Base-by-base conservation (phyloP, 2,797 vertebrate genomes). In the Sebastes alutus region DNA sequence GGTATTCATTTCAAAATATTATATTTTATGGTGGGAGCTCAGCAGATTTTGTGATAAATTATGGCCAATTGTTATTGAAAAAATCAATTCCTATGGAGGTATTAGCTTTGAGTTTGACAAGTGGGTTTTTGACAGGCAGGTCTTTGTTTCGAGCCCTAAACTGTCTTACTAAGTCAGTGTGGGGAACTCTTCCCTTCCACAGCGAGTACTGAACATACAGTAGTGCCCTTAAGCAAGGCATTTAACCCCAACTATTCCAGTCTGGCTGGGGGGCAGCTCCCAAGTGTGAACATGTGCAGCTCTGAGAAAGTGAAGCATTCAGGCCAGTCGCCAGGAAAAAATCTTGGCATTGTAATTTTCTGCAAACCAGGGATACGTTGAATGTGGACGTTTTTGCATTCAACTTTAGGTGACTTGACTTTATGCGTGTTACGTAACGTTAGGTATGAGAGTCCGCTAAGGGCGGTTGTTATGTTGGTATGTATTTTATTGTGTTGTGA, bases 1-100 rank as follows among this genome's bases (percentile, higher is more conserved):
- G 32, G 60, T 66, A 77, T 87, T 86, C 2, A 86, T 77, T 69
- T 82, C 46, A 71, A 74, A 71, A 66, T 72, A 64, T 70, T 58
- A 14, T 2, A 81, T 76, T 81, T 81, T 73, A 78, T 74, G 49
- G 20, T 75, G 60, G 55, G 25, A 68, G 54, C 33, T 72, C 7
- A 22, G 23, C 8, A 22, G 23, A 67, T 72, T 82, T 64, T 77
- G 69, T 64, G 10, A 84, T 65, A 42, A 52, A 65, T 79, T 32
- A 75, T 59, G 22, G 16, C 18, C 5, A 14, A 77, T 81, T 27
- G 74, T 83, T 68, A 75, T 77, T 80, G 18, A 77, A 66, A 79
- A 72, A 78, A 84, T 25, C 27, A 32, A 25, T 78, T 74, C 23
- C 46, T 65, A 54, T 61, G 62, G 29, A 49, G 6, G 25, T 35